Evolutionary conservation across 2,797 vertebrate species (phyloP).

Genomic region (Oreonectes daqikongensis): DNA sequence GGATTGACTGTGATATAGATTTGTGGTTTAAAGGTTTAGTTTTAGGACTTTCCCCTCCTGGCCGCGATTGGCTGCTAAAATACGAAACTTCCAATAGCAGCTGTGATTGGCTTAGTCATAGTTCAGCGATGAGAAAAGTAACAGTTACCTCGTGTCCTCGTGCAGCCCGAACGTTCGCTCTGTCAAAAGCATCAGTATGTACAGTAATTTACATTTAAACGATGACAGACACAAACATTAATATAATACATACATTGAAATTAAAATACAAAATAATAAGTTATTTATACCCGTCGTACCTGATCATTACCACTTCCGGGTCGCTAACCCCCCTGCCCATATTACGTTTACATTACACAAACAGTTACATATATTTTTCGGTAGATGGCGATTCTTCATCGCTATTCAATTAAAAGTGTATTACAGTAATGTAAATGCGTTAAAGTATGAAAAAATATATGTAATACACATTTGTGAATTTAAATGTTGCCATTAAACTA

Average conservation of each 20-base stretch:
- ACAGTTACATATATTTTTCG: neutral
- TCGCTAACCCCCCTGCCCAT: neutral
- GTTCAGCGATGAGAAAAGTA: neutral
- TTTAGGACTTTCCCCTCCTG: too few relatives aligned
- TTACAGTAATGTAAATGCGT: neutral
- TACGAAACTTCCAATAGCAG: too few relatives aligned
- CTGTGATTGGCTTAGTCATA: slow-evolving; percentile 2
- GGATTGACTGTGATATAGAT: too few relatives aligned
- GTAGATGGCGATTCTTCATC: neutral
- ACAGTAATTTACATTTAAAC: neutral
- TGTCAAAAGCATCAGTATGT: neutral
- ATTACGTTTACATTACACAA: neutral
- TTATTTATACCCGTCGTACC: neutral
- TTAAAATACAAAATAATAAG: neutral
- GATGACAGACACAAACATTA: neutral
- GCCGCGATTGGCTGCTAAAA: too few relatives aligned
- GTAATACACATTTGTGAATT: too few relatives aligned
- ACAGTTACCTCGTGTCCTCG: neutral
- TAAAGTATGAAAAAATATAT: neutral
- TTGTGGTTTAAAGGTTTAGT: too few relatives aligned
- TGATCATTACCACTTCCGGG: neutral
- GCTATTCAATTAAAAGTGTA: neutral
- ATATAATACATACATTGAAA: neutral
- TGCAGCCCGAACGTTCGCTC: too few relatives aligned
- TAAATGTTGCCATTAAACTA: neutral